A percentile compares a stretch with the other conserved stretches of the same genome.
Conservation (phyloP, 2,113 vertebrate genomes). For the Myodes glareolus region DNA sequence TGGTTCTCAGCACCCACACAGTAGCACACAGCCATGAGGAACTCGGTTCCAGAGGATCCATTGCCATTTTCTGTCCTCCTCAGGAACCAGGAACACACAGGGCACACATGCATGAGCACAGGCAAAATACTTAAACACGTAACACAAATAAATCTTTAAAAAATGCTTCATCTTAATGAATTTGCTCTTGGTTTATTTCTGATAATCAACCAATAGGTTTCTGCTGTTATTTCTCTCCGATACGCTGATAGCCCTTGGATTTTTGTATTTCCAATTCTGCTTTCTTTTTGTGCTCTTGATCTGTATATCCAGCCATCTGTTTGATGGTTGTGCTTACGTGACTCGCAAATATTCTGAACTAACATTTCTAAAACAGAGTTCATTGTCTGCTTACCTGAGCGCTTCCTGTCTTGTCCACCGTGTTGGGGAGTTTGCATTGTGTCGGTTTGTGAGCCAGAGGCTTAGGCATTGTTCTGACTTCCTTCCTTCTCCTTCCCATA, state of each 20-base stretch:
- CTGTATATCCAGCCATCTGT: background rate
- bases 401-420: background rate
- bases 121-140: background rate
- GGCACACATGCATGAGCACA: background rate
- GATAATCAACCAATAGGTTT: background rate
- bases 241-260: background rate
- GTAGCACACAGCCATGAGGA: too few species aligned
- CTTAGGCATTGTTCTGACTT: background rate
- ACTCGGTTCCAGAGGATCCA: too few species aligned
- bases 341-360: background rate
- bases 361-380: background rate
- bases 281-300: background rate
- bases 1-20: background rate
- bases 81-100: background rate
- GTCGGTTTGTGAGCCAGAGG: background rate
- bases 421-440: slow-evolving; percentile 3
- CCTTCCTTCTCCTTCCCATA: background rate
- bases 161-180: background rate
- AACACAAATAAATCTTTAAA: background rate
- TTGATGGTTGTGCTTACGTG: background rate
- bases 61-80: background rate
- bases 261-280: background rate
- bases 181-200: background rate
- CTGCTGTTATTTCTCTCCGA: background rate
- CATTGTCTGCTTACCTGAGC: background rate